phyloP scores from a whole-genome alignment of 2,797 vertebrate species.

The Acrocephalus scirpaceus region DNA sequence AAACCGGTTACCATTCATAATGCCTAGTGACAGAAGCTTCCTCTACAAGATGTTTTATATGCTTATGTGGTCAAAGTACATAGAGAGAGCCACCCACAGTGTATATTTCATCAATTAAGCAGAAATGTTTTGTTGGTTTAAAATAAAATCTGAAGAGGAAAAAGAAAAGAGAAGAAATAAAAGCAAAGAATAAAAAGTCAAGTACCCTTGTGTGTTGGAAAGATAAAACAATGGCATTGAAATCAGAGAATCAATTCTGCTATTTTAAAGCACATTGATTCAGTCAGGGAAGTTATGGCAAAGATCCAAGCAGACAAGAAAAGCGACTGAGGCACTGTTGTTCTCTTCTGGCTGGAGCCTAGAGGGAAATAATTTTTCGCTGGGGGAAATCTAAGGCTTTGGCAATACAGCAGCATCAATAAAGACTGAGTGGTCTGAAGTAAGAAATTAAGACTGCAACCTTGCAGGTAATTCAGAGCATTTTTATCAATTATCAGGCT shows the following conservation, averaged over 20 bases:
- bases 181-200: not conserved
- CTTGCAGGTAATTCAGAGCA: constrained; percentile 28
- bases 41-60: constrained; percentile 1
- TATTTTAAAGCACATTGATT: constrained; percentile 70
- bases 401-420: constrained; percentile 12
- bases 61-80: not conserved
- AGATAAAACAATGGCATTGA: constrained; percentile 60
- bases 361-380: constrained; percentile 37
- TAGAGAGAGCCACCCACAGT: not conserved
- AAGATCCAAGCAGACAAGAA: constrained; percentile 30
- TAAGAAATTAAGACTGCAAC: constrained; percentile 32
- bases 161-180: not conserved
- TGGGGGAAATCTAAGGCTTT: constrained; percentile 23
- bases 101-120: not conserved
- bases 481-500: constrained; percentile 27
- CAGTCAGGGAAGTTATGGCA: constrained; percentile 32
- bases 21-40: constrained; percentile 7
- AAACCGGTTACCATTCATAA: constrained; percentile 39
- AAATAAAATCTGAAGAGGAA: not conserved
- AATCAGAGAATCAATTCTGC: constrained; percentile 61
- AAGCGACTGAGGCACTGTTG: not conserved
- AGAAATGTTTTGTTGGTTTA: not conserved
- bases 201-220: constrained; percentile 12
- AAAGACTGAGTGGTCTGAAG: constrained; percentile 23
- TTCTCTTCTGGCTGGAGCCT: constrained; percentile 37